Base-by-base conservation (phyloP, 2,797 vertebrate genomes). In the Peromyscus melanophrys region DNA sequence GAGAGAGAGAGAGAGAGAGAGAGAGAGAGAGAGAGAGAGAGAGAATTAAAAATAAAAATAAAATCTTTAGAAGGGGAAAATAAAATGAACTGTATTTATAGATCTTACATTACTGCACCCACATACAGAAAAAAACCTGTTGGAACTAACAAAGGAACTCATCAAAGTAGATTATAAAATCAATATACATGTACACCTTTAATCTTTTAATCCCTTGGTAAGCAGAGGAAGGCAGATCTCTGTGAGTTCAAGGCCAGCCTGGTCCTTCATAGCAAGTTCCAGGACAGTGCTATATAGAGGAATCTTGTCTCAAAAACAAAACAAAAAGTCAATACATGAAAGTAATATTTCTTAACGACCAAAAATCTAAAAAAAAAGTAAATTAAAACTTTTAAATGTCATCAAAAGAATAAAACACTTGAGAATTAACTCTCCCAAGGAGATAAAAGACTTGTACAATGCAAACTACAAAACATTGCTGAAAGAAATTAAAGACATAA, bases 391-490 rank as follows among this genome's bases (percentile, higher is more conserved):
- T 90, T 86, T 63, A 4, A 65, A 75, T 49, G 59, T 27, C 19
- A 67, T 87, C 75, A 87, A 87, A 90, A 86, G n/a, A 86, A 81
- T 49, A 63, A 94, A 87, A 40, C 57, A 31, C 76, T 76, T 81
- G 49, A 27, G 27, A 75, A 75, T 86, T 75, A 89, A 67, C 4
- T 90, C 90, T 55, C 37, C 25, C 77, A 82, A 83, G 49, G 63
- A 87, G 14, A 31, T 65, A 3, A 40, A 90, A 95, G 76, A 65
- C 11, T 46, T 81, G 3, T 8, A 46, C 34, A 67, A 37, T 34
- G 9, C 34, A 90, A 81, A 75, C 55, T 57, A 86, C 8, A 59
- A 86, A 87, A 59, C 14, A 40, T 27, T 81, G 7, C 82, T 87
- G 34, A 76, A 87, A 52, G 52, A 86, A 86, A 87, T 69, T 49